Base-by-base conservation (phyloP, 1,140 invertebrate species). In the Bombus consobrinus region DNA sequence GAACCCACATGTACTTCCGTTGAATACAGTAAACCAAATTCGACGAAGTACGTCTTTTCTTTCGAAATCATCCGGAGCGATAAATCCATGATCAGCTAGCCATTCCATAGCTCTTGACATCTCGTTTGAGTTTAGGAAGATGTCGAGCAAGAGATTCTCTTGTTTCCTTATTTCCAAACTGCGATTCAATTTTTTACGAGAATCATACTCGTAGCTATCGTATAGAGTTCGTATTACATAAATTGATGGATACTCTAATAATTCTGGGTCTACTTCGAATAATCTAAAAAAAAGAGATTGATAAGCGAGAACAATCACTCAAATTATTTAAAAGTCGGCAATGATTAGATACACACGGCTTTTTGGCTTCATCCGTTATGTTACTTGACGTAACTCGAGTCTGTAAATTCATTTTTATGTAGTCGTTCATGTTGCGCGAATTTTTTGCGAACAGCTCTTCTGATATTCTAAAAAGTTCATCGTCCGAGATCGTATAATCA, bases 21-120 rank as follows among this genome's bases (percentile, higher is more conserved):
- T 96, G 90, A 98, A 98, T 86, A 97, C 95, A 6, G 96, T 97
- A 91, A 98, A 98, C 98, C 98, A 98, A 74, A 98, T 96, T 81
- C 97, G 96, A 88, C 97, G 96, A 18, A 98, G 93, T 37, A 97
- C 96, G 85, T 98, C 96, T 80, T 97, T 96, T 90, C 97, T 97
- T 32, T 95, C 95, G 32, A 93, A 94, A 66, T 93, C 91, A 68
- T 94, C 92, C 0, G 92, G 85, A 62, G 93, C 89, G 41, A 95
- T 89, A 64, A 95, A 95, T 84, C 94, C 93, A 86, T 96, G 96
- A 4, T 93, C 87, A 4, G 94, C 92, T 1, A 97, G 93, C 93
- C 96, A 97, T 39, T 94, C 92, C 87, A 96, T 95, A 0, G 96
- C 93, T 64, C 95, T 95, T 43, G 94, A 89, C 96, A 97, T 97